Evolutionary conservation across 2,797 vertebrate species (phyloP), one percentile per base, ranked within the genome.

Genomic region (Moxostoma hubbsi): DNA sequence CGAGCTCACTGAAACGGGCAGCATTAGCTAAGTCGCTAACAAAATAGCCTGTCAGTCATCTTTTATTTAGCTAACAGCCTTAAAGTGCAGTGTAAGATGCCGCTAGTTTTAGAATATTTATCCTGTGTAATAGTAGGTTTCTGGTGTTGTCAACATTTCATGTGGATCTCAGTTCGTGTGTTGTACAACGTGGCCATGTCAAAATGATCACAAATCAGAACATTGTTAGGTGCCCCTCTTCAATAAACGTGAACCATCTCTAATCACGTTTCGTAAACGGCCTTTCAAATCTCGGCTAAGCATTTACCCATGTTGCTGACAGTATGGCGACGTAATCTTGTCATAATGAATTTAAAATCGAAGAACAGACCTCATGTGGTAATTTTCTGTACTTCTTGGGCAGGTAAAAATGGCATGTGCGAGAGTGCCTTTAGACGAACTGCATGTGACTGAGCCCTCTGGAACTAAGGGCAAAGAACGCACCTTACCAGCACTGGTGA

Each of bases 401-500:
- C 45, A 50, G 61, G 53, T 16, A 66, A 18, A 67, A 5, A 85
- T 87, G 86, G 82, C 82, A 1, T 79, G 82, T 77, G 83, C 75
- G 13, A 76, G 78, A 0, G 73, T 94, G 86, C 94, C 95, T 0
- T 86, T 96, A 89, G 94, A 96, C 64, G 92, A 95, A 69, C 90
- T 91, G 68, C 93, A 93, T 83, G 87, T 95, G 74, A 93, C 91
- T 1, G 89, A 92, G 74, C 87, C 82, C 78, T 91, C 93, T 87
- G 83, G 80, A 62, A 82, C 85, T 79, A 93, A 92, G 4, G 93
- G 93, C 24, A 92, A 89, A 85, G 87, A 84, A 77, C 90, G 85
- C 80, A 93, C 92, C 57, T 82, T 93, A 0, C 93, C 94, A 0
- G 95, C 94, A 0, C 87, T 96, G 94, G 95, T 95, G 84, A 95